Percentiles rank a stretch among this genome's conserved stretches.
phyloP scores from a whole-genome alignment of 2,797 vertebrate species.

The Nyctalus aviator region DNA sequence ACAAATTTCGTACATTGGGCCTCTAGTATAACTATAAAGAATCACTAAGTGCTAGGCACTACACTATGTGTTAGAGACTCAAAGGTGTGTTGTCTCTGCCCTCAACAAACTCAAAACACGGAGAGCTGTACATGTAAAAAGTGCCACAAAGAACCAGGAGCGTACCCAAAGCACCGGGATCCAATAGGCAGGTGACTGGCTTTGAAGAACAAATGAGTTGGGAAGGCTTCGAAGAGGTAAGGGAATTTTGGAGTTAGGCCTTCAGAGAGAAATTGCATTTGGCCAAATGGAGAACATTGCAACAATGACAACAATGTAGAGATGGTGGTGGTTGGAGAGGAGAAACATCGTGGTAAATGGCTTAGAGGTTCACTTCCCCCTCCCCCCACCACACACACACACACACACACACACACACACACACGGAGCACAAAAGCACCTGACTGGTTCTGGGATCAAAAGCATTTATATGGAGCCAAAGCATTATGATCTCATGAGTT shows the following conservation, averaged over 20 bases:
- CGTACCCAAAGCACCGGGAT: neutral
- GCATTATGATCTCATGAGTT: neutral
- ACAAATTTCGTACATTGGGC: too few relatives aligned
- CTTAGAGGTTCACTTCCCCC: neutral
- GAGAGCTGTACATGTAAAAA: neutral
- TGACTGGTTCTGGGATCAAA: neutral
- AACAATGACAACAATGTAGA: neutral
- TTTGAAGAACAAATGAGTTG: neutral
- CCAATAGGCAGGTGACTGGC: neutral
- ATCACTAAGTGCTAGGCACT: neutral
- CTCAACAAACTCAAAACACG: neutral
- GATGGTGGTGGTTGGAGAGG: neutral
- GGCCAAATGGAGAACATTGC: neutral
- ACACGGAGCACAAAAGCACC: neutral
- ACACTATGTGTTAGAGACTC: neutral
- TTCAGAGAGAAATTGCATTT: neutral
- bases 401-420: too few relatives aligned
- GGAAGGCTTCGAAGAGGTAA: neutral
- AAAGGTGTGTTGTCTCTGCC: neutral
- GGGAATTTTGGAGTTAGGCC: neutral
- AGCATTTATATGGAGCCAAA: neutral
- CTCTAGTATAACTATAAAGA: conserved; percentile 5
- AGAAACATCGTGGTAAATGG: neutral
- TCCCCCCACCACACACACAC: rapidly evolving
- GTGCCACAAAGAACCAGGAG: neutral